Evolutionary conservation across 1,140 invertebrate species (phyloP), one percentile per base, ranked within the genome.

Genomic region (Zophobas morio): DNA sequence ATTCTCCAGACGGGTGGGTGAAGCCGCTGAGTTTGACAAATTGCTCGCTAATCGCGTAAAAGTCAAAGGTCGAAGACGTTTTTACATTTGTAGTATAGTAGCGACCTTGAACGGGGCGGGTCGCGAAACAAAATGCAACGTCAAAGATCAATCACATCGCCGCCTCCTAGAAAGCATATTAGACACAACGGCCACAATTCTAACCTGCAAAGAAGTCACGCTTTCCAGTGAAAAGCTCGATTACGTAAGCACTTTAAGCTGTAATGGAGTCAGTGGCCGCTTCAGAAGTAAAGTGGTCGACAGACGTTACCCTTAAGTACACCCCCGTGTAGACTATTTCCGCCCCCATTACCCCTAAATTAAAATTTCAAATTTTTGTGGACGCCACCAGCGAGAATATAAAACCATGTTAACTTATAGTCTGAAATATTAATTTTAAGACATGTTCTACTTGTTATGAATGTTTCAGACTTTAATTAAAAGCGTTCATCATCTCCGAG

Each of bases 381-480:
- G 20, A 20, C 20, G 20, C 42, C 42, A 4, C 3, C 42, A 54
- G 35, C 53, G 20, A 3, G 20, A 20, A 20, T 20, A 20, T 20
- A 20, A 20, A 20, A 20, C 20, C 20, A 20, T 54, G 53, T 54
- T 4, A 54, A 54, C 20, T 54, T 54, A 54, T 46, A 4, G 42
- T 46, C 8, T 46, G 42, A 46, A 46, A 46, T 54, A 54, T 54
- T 54, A 54, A 54, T 54, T 54, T 34, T 35, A 54, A 54, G 53
- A 54, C 53, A 54, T 54, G 53, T 54, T 33, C 20, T 54, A 54
- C 32, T 54, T 54, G 49, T 8, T 6, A 49, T 54, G 51, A 54
- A 54, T 54, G 51, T 54, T 54, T 32, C 20, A 54, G 51, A 54
- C 51, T 54, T 54, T 54, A 54, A 54, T 54, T 54, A 54, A 54